A percentile compares a stretch with the other conserved stretches of the same genome.
Conservation (phyloP, 2,113 vertebrate genomes). For the Tachysurus fulvidraco region DNA sequence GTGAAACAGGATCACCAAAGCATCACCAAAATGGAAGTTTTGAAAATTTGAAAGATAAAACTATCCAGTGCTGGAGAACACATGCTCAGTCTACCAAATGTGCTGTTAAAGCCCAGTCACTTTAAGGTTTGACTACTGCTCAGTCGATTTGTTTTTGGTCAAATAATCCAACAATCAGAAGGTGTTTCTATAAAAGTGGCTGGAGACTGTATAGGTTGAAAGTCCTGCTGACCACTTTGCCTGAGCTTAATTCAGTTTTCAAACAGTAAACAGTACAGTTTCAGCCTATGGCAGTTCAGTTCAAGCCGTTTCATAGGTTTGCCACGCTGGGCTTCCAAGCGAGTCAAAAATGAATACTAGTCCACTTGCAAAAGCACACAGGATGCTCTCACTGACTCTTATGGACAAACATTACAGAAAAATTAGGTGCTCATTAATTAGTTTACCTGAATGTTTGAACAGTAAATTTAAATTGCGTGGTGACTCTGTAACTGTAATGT, state of each 20-base stretch:
- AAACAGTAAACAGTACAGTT: too few species aligned
- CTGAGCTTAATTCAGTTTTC: neutral
- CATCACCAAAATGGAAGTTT: neutral
- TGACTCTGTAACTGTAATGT: neutral
- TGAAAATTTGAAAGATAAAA: neutral
- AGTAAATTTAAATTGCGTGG: neutral
- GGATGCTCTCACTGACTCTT: neutral
- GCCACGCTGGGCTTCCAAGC: neutral
- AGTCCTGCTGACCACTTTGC: neutral
- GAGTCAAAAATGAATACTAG: neutral
- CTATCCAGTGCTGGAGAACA: neutral
- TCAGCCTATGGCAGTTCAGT: neutral
- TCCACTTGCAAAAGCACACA: neutral
- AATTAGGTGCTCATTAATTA: neutral
- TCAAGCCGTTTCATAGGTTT: neutral
- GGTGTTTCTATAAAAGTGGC: too few species aligned
- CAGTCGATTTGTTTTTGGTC: neutral
- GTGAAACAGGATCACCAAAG: neutral
- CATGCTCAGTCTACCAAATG: neutral
- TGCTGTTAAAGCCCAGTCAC: neutral
- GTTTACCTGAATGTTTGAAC: neutral
- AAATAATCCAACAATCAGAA: neutral
- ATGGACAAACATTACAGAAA: slow-evolving; percentile 32
- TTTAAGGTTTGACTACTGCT: neutral
- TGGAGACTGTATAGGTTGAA: too few species aligned